Evolutionary conservation across 30 jellyfish, hydroid and myxozoan species (phyloP).

Genomic region (Aurelia sp.): DNA sequence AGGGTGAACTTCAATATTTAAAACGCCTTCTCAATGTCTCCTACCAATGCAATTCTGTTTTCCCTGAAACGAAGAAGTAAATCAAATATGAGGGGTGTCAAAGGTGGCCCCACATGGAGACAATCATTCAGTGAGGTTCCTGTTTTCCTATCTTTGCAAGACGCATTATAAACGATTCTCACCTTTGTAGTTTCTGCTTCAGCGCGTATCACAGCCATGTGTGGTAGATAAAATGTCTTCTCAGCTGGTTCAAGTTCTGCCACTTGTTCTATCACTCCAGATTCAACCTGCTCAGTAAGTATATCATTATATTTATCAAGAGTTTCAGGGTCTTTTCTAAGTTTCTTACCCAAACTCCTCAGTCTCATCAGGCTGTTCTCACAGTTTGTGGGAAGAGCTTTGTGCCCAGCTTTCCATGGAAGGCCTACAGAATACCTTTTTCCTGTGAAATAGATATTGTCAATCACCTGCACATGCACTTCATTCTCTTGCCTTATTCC

Average conservation of each 20-base stretch:
- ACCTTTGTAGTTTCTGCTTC: conserved; percentile 49
- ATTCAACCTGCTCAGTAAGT: conserved; percentile 36
- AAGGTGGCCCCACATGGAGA: conserved; percentile 52
- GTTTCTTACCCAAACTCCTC: conserved; percentile 43
- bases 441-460: conserved; percentile 8
- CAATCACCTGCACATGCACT: conserved; percentile 15
- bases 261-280: conserved; percentile 40
- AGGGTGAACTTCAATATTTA: conserved; percentile 37
- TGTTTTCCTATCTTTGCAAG: conserved; percentile 29
- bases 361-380: conserved; percentile 17
- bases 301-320: conserved; percentile 26
- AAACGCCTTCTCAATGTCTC: conserved; percentile 52
- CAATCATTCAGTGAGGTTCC: conserved; percentile 41
- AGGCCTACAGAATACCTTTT: conserved; percentile 42
- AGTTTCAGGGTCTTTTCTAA: background rate
- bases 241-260: conserved; percentile 41
- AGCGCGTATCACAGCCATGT: conserved; percentile 36
- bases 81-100: conserved; percentile 34
- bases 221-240: conserved; percentile 20
- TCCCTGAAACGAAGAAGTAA: conserved; percentile 32
- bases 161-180: conserved; percentile 43
- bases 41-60: conserved; percentile 1
- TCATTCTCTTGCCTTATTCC: conserved; percentile 20
- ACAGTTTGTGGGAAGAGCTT: conserved; percentile 30
- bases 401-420: conserved; percentile 56